These are phyloP conservation scores for Chaetoderma sp. DNA, from an alignment of 2,888 invertebrate species.

Conservation along the genomic window DNA sequence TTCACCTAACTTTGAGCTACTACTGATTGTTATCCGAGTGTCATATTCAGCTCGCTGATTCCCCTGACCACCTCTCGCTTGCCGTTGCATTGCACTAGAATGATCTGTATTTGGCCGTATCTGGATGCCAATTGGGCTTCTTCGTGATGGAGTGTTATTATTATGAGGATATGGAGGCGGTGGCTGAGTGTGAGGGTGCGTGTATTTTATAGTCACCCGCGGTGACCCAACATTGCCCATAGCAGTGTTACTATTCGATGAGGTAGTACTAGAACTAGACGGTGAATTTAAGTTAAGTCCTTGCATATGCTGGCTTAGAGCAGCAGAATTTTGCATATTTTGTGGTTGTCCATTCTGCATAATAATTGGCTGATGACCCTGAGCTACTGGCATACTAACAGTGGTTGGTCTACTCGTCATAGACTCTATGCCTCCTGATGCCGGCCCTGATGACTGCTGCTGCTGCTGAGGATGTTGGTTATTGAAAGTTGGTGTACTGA, in stretches of 20 bases:
- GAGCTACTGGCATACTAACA: slow-evolving; percentile 83
- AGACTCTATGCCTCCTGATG: not conserved
- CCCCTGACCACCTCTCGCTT: slow-evolving; percentile 15
- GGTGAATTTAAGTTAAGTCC: slow-evolving; percentile 7
- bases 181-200: slow-evolving; percentile 26
- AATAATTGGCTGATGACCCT: slow-evolving; percentile 80
- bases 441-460: slow-evolving; percentile 42
- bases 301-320: no score
- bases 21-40: slow-evolving; percentile 16
- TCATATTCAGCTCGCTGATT: slow-evolving; percentile 16
- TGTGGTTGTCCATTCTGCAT: slow-evolving; percentile 25
- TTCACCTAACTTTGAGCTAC: not conserved
- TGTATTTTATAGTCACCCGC: slow-evolving; percentile 29
- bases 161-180: slow-evolving; percentile 31
- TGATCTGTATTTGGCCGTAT: slow-evolving; percentile 32
- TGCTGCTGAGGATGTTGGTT: slow-evolving; percentile 17
- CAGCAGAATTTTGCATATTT: no score
- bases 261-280: slow-evolving; percentile 4
- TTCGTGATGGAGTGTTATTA: slow-evolving; percentile 8
- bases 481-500: not conserved
- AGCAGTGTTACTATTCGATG: slow-evolving; percentile 10
- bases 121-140: slow-evolving; percentile 25
- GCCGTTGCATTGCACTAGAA: slow-evolving; percentile 22
- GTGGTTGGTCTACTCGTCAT: slow-evolving; percentile 76
- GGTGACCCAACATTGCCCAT: not conserved